These are phyloP conservation scores for Aythya baeri DNA, from an alignment of 2,113 vertebrate genomes.

Conservation along the genomic window DNA sequence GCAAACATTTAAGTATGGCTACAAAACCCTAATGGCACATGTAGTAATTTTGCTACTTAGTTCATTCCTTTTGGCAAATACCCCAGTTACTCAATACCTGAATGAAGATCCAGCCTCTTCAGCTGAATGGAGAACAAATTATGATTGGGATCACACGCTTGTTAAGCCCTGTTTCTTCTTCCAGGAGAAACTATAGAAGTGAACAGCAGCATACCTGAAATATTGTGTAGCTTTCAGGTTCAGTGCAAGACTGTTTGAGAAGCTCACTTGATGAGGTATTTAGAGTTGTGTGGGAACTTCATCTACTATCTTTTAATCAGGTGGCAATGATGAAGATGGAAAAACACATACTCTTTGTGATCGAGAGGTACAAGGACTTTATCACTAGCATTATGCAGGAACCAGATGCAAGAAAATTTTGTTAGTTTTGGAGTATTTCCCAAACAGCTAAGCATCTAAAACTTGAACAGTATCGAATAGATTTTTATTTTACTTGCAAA, in stretches of 20 bases:
- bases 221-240: not conserved
- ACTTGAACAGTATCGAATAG: not conserved
- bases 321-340: not conserved
- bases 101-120: not conserved
- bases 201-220: not conserved
- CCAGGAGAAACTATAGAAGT: not conserved
- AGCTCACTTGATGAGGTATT: not conserved
- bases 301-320: not conserved
- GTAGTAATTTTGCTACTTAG: not conserved
- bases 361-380: not conserved
- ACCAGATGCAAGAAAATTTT: not conserved
- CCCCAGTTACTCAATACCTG: not conserved
- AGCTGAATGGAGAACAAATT: not conserved
- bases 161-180: not conserved
- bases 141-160: not conserved
- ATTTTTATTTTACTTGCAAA: constrained; percentile 38
- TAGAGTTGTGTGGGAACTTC: not conserved
- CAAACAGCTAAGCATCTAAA: not conserved
- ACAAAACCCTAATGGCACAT: not conserved
- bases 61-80: not conserved
- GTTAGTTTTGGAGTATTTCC: constrained; percentile 15
- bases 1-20: not conserved
- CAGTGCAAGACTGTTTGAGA: not conserved
- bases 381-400: constrained; percentile 3
- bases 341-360: not conserved